Base-by-base conservation (phyloP, 2,113 vertebrate genomes). In the Sapajus apella region DNA sequence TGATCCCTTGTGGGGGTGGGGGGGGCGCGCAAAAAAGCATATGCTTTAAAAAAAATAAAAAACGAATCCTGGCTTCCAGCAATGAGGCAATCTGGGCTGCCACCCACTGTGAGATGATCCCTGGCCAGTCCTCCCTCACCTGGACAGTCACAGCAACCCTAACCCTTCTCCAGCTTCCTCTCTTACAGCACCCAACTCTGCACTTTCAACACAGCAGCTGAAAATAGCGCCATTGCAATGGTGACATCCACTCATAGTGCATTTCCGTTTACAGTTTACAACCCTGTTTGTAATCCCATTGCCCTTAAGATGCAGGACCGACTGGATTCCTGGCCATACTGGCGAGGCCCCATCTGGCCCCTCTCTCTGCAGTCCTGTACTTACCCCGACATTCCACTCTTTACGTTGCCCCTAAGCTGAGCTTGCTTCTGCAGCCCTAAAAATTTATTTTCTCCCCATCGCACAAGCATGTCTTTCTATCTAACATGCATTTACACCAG, bases 21-120 rank as follows among this genome's bases (percentile, higher is more conserved):
- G 37, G 37, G 37, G 37, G 37, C 2, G 37, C 37, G 7, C 76
- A 82, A 85, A 81, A 11, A 80, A 66, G 50, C 61, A 75, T 30
- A 10, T 37, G 82, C 76, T 96, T 96, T 95, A 79, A 94, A 97
- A 94, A 86, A 95, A 95, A 95, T 91, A 97, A 72, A 91, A 98
- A 97, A 97, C 91, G 30, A 64, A 92, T 40, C 75, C 32, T 81
- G 61, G 43, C 30, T 90, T 90, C 61, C 27, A 55, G 35, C 72
- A 82, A 43, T 6, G 43, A 92, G 50, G 32, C 35, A 4, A 55
- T 87, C n/a, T 17, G 21, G 66, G 64, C 7, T 87, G 55, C 30
- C 12, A 56, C 70, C n/a, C 55, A 55, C 40, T 25, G 5, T 70
- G 91, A 87, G 77, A 47, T 7, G 4, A 56, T 82, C 25, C 90